A percentile compares a stretch with the other conserved stretches of the same genome.
phyloP scores from a whole-genome alignment of 2,888 invertebrate genomes.

The Latrodectus elegans region DNA sequence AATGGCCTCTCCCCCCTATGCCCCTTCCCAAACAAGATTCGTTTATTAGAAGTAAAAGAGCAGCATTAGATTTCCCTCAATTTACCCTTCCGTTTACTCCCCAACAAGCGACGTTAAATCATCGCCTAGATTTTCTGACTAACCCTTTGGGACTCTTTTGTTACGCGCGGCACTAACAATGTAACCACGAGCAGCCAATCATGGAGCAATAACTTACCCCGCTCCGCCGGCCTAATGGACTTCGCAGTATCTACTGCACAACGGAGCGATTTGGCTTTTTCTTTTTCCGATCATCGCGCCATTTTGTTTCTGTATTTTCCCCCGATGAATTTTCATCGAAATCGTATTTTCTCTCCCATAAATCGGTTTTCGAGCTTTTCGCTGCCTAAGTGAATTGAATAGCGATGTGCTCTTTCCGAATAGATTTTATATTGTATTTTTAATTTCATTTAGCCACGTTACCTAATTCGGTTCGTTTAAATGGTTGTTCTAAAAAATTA shows the following conservation, averaged over 20 bases:
- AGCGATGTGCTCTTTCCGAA: conserved; percentile 6
- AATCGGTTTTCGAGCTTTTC: not conserved
- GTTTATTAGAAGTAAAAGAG: conserved; percentile 67
- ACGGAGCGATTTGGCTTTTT: conserved; percentile 34
- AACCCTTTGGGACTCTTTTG: conserved; percentile 68
- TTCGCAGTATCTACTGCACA: conserved; percentile 54
- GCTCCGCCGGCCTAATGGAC: conserved; percentile 68
- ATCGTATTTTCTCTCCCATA: conserved; percentile 7
- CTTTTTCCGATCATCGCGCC: conserved; percentile 38
- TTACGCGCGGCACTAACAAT: conserved; percentile 67
- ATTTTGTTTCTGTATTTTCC: conserved; percentile 48
- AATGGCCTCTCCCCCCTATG: conserved; percentile 1
- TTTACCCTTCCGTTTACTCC: conserved; percentile 53
- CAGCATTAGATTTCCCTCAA: conserved; percentile 67
- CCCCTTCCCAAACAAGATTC: conserved; percentile 56
- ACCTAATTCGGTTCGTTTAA: too few relatives aligned
- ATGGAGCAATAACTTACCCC: conserved; percentile 69
- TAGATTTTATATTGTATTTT: not conserved
- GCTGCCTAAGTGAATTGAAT: conserved; percentile 19
- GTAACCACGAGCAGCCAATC: conserved; percentile 68
- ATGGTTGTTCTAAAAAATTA: too few relatives aligned
- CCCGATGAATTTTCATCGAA: conserved; percentile 12
- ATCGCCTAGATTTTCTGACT: conserved; percentile 62
- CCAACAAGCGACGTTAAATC: conserved; percentile 62
- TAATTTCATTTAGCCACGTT: too few relatives aligned